phyloP scores from a whole-genome alignment of 2,113 vertebrate genomes.

The Lampris incognitus region DNA sequence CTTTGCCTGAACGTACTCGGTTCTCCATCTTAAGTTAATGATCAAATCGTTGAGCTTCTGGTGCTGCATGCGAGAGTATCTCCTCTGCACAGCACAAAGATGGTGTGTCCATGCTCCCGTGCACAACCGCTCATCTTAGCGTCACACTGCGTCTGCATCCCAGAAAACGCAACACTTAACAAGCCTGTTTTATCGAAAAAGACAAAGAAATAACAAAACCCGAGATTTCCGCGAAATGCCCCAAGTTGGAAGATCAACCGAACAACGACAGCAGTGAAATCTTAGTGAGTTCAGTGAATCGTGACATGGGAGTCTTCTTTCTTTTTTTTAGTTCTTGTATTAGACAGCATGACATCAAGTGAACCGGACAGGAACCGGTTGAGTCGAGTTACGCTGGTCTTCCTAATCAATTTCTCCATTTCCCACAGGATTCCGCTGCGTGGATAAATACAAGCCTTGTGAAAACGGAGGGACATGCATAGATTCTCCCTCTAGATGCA shows the following conservation, averaged over 20 bases:
- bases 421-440: constrained; percentile 79
- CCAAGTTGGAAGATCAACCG: constrained; percentile 39
- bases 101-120: no score
- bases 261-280: constrained; percentile 11
- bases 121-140: no score
- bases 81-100: no score
- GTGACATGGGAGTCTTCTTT: no score
- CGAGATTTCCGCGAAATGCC: constrained; percentile 56
- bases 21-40: no score
- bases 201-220: constrained; percentile 45
- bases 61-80: no score
- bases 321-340: neutral
- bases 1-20: no score
- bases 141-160: constrained; percentile 12
- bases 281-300: neutral
- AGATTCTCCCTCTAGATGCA: constrained; percentile 79
- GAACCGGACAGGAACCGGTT: neutral
- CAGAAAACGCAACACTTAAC: constrained; percentile 26
- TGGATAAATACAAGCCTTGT: constrained; percentile 80
- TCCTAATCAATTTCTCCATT: constrained; percentile 55
- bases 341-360: neutral
- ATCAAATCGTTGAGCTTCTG: no score
- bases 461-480: constrained; percentile 85
- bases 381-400: neutral
- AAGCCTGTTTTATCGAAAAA: constrained; percentile 33